phyloP scores from a whole-genome alignment of 2,113 vertebrate genomes.

The Plotosus lineatus region DNA sequence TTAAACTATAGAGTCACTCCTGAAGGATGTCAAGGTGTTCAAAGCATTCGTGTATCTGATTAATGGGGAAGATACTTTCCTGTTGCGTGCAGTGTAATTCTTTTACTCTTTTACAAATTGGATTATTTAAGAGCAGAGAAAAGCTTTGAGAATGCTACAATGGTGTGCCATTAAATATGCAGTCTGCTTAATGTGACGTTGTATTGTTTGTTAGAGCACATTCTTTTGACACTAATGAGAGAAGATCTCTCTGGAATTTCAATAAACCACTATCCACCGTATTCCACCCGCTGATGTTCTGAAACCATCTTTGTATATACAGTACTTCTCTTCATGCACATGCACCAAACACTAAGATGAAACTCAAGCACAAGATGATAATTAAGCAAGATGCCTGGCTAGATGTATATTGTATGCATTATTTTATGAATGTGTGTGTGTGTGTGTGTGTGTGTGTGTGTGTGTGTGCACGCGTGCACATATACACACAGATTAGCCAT shows the following conservation, averaged over 20 bases:
- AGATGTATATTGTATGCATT: not conserved
- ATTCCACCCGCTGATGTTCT: not conserved
- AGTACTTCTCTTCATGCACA: not conserved
- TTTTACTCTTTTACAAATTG: not conserved
- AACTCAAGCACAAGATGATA: slow-evolving; percentile 21
- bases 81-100: not conserved
- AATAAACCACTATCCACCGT: not conserved
- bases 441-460: too few relatives aligned
- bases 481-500: too few relatives aligned
- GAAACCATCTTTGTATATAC: not conserved
- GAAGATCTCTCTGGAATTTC: not conserved
- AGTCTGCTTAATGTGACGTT: not conserved
- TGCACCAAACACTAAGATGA: not conserved
- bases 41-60: not conserved
- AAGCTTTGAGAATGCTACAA: not conserved
- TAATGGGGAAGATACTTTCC: slow-evolving; percentile 8
- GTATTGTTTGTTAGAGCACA: not conserved
- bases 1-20: not conserved
- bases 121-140: not conserved
- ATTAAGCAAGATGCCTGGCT: not conserved
- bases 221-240: not conserved
- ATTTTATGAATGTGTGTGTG: too few relatives aligned
- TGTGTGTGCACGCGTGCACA: too few relatives aligned
- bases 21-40: not conserved
- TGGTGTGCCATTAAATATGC: not conserved